A percentile compares a stretch with the other conserved stretches of the same genome.
phyloP scores from a whole-genome alignment of 2,797 vertebrate species.

The Enteromius argenteus region DNA sequence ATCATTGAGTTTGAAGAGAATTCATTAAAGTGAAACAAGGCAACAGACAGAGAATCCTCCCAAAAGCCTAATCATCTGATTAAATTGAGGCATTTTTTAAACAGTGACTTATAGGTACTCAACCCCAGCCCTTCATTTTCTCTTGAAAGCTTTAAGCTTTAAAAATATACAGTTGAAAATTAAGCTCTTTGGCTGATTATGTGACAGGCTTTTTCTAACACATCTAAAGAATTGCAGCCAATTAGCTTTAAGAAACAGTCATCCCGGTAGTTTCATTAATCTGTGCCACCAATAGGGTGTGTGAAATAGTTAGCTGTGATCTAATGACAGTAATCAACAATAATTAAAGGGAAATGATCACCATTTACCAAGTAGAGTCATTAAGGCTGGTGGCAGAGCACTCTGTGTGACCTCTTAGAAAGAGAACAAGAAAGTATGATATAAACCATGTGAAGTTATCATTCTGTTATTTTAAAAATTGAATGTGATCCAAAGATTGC shows the following conservation, averaged over 20 bases:
- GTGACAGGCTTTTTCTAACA: constrained; percentile 57
- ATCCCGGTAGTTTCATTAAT: constrained; percentile 73
- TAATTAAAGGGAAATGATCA: constrained; percentile 80
- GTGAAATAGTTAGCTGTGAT: constrained; percentile 71
- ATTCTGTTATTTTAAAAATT: neutral
- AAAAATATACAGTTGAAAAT: constrained; percentile 74
- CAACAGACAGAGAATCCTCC: constrained; percentile 52
- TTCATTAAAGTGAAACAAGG: constrained; percentile 52
- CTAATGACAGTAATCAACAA: constrained; percentile 83
- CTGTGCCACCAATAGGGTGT: constrained; percentile 71
- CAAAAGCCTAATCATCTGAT: constrained; percentile 70
- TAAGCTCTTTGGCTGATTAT: constrained; percentile 68
- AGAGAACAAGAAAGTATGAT: neutral
- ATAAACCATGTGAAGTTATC: constrained; percentile 1
- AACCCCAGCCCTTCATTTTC: constrained; percentile 1
- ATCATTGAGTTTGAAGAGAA: constrained; percentile 17
- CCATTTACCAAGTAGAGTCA: constrained; percentile 74
- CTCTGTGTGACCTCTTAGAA: constrained; percentile 70
- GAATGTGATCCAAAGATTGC: neutral
- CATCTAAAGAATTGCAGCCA: constrained; percentile 70
- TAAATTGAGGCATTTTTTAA: constrained; percentile 69
- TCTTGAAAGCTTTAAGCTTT: constrained; percentile 69
- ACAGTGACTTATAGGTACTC: constrained; percentile 1
- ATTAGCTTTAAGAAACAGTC: constrained; percentile 77
- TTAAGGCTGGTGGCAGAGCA: constrained; percentile 71